Evolutionary conservation across 2,797 vertebrate species (phyloP).

Genomic region (Geotrypetes seraphini): DNA sequence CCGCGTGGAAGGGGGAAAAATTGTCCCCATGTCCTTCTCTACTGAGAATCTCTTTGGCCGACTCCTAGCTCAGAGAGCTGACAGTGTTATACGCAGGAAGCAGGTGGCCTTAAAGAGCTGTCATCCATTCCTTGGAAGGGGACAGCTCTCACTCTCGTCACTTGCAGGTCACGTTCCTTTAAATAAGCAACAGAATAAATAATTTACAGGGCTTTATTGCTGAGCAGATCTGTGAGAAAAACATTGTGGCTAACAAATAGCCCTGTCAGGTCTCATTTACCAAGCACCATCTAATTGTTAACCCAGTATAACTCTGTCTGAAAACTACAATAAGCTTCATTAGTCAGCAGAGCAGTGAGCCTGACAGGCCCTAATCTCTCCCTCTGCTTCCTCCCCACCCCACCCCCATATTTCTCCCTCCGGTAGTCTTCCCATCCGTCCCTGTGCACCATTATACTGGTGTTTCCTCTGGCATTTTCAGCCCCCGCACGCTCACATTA

Average conservation of each 20-base stretch:
- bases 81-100: background rate
- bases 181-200: conserved; percentile 57
- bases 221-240: conserved; percentile 50
- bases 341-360: conserved; percentile 39
- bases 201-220: conserved; percentile 36
- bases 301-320: conserved; percentile 52
- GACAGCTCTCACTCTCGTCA: conserved; percentile 46
- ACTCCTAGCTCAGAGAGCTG: background rate
- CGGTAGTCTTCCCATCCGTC: too few species aligned
- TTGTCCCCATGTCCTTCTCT: too few species aligned
- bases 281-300: conserved; percentile 71
- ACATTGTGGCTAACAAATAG: conserved; percentile 64
- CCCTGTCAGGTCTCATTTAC: conserved; percentile 68
- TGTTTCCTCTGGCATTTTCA: too few species aligned
- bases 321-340: conserved; percentile 58
- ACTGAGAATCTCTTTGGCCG: background rate
- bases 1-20: too few species aligned
- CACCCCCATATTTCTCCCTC: too few species aligned
- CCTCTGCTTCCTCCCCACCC: too few species aligned
- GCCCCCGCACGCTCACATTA: too few species aligned
- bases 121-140: conserved; percentile 10
- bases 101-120: background rate
- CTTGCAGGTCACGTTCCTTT: conserved; percentile 34
- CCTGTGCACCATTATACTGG: too few species aligned
- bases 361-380: too few species aligned